phyloP scores from a whole-genome alignment of 1,140 invertebrate genomes.

The Stratiolaelaps scimitus region DNA sequence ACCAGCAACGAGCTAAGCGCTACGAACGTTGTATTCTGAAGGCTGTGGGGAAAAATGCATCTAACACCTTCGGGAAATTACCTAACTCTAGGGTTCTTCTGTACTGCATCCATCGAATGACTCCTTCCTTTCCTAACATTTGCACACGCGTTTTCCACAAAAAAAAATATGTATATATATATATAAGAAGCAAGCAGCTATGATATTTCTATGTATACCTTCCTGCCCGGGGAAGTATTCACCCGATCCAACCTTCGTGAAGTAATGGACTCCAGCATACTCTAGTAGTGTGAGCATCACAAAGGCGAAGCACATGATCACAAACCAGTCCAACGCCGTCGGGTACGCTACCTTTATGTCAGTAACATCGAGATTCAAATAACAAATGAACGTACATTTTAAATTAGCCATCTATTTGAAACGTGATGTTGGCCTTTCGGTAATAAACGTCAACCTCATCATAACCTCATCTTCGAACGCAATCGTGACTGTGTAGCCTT shows the following conservation, averaged over 20 bases:
- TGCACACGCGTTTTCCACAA: constrained; percentile 27
- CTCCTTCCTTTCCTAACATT: constrained; percentile 30
- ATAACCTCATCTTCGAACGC: too few species aligned
- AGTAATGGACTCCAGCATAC: constrained; percentile 76
- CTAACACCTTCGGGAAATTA: too few species aligned
- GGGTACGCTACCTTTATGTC: constrained; percentile 42
- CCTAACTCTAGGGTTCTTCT: background rate
- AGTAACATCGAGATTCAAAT: too few species aligned
- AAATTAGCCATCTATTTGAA: too few species aligned
- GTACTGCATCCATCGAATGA: background rate
- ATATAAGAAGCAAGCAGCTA: constrained; percentile 26
- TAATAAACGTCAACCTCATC: too few species aligned
- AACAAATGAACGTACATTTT: too few species aligned
- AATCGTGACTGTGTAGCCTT: too few species aligned
- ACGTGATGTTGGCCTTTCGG: too few species aligned
- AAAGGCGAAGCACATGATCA: constrained; percentile 70
- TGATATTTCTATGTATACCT: constrained; percentile 31
- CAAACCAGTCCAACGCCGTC: constrained; percentile 72
- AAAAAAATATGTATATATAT: constrained; percentile 23
- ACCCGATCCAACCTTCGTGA: constrained; percentile 73
- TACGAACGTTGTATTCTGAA: too few species aligned
- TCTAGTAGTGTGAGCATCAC: constrained; percentile 74
- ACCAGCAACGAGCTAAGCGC: too few species aligned
- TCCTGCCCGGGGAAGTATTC: constrained; percentile 56
- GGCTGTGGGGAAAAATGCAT: too few species aligned